These are phyloP conservation scores for Cecropterus lyciades DNA, from an alignment of 1,140 invertebrate genomes.

Conservation along the genomic window DNA sequence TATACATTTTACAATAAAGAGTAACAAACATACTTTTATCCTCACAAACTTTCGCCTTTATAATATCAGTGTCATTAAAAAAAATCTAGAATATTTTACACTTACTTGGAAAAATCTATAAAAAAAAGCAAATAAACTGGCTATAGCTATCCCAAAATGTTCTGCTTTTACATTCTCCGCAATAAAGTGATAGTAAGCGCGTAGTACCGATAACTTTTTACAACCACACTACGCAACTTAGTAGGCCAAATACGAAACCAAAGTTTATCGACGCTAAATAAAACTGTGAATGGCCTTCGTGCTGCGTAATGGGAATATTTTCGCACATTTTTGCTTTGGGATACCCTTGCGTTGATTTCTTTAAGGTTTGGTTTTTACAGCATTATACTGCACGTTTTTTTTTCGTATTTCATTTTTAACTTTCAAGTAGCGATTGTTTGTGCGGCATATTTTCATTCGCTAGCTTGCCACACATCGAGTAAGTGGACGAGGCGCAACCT, in stretches of 20 bases:
- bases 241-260: conserved; percentile 30
- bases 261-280: conserved; percentile 30
- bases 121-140: not conserved
- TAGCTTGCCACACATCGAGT: no score
- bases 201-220: conserved; percentile 35
- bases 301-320: conserved; percentile 7
- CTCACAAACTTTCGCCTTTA: no score
- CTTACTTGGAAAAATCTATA: not conserved
- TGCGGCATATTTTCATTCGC: no score
- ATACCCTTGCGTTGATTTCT: not conserved
- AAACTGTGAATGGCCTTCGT: conserved; percentile 16
- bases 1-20: no score
- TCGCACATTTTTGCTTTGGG: conserved; percentile 16
- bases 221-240: conserved; percentile 29
- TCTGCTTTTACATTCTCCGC: conserved; percentile 47
- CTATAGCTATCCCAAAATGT: conserved; percentile 30
- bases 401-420: no score
- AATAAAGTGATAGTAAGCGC: conserved; percentile 32
- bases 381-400: no score
- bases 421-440: no score
- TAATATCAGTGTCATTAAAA: no score
- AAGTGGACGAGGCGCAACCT: no score
- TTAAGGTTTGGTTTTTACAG: no score
- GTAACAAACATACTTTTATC: no score
- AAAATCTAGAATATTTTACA: no score